Percentiles rank a stretch among this genome's conserved stretches.
phyloP scores from a whole-genome alignment of 2,113 vertebrate genomes.

The Campylorhamphus procurvoides region DNA sequence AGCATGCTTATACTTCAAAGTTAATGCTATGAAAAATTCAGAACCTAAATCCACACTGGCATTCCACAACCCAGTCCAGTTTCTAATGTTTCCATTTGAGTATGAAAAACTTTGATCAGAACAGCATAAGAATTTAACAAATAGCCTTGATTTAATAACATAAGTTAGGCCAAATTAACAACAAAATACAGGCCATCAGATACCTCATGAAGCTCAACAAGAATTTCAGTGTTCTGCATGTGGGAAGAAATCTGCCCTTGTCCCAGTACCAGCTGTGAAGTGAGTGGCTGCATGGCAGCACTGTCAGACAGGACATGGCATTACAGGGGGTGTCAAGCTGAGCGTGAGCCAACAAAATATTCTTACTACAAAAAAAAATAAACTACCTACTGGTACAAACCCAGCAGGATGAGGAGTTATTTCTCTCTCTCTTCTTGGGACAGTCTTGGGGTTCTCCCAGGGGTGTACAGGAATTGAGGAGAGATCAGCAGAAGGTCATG shows the following conservation, averaged over 20 bases:
- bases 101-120: not conserved
- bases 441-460: not conserved
- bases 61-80: not conserved
- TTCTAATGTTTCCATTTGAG: not conserved
- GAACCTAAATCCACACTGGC: not conserved
- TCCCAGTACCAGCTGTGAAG: not conserved
- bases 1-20: not conserved
- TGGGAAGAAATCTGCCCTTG: not conserved
- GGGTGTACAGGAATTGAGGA: not conserved
- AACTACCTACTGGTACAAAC: not conserved
- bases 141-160: not conserved
- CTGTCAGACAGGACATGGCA: not conserved
- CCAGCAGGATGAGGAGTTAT: not conserved
- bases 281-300: not conserved
- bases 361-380: not conserved
- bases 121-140: not conserved
- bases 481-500: not conserved
- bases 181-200: not conserved
- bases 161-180: not conserved
- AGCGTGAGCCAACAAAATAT: not conserved
- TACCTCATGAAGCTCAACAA: not conserved
- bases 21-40: not conserved
- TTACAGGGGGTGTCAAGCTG: not conserved
- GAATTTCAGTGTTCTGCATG: not conserved
- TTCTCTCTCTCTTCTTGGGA: not conserved